Conservation (phyloP, 1,140 invertebrate genomes). For the Drosophila lini region DNA sequence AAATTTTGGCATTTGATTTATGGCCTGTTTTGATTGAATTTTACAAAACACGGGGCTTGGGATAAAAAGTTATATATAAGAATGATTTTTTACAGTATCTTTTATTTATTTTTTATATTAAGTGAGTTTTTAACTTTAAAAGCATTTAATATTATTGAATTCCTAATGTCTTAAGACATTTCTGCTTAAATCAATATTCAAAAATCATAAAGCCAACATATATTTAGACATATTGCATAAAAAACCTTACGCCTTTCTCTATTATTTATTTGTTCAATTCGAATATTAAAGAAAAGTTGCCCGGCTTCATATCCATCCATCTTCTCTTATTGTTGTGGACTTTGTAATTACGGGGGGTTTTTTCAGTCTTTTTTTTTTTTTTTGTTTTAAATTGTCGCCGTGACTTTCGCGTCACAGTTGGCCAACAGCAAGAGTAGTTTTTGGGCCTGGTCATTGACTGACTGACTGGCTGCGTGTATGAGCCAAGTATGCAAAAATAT, state of each 20-base stretch:
- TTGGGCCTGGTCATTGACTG: conserved; percentile 30
- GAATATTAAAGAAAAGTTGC: conserved; percentile 34
- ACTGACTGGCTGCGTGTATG: conserved; percentile 5
- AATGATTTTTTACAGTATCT: background rate
- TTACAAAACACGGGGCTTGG: background rate
- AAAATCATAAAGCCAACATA: background rate
- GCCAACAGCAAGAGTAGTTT: conserved; percentile 44
- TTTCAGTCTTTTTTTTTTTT: conserved; percentile 2
- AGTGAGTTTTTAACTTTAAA: too few relatives aligned
- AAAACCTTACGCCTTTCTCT: conserved; percentile 8
- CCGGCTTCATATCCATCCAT: background rate
- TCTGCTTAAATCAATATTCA: background rate
- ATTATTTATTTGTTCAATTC: background rate
- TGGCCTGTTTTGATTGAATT: background rate
- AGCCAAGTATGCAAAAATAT: conserved; percentile 35
- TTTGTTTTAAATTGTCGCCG: conserved; percentile 50
- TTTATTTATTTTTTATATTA: background rate
- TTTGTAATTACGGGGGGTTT: conserved; percentile 48
- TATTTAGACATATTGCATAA: background rate
- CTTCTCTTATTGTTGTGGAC: conserved; percentile 22
- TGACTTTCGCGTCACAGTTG: conserved; percentile 78
- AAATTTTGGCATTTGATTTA: background rate
- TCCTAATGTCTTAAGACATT: background rate
- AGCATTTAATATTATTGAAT: too few relatives aligned
- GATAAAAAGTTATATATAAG: background rate